Base-by-base conservation (phyloP, 92 coral and sea anemone genomes). In the Pocillopora grandis region DNA sequence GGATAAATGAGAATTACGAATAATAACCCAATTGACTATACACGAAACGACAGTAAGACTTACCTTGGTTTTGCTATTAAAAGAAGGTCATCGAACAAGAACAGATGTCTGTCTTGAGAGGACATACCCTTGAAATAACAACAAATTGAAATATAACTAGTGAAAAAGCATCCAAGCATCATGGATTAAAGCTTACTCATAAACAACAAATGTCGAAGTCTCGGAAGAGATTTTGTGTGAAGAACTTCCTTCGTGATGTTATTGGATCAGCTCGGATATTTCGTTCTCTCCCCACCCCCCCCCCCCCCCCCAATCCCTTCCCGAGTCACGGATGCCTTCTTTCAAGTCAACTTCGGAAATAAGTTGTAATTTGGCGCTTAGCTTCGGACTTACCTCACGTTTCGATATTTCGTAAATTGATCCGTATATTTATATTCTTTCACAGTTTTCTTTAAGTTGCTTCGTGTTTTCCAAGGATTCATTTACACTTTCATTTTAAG, bases 31-130 rank as follows among this genome's bases (percentile, higher is more conserved):
- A 18, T 13, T 21, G 58, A 31, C 27, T 31, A 33, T 9, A 58
- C n/a, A n/a, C 17, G 70, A 19, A 16, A 33, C 21, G 20, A 19
- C 17, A 21, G 75, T 31, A 12, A 63, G 33, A 79, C 98, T 87
- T 78, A 96, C 99, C 95, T 96, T 64, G 97, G 77, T 80, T 96
- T 96, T 20, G 99, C 99, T 2, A 96, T 86, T 4, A 94, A 85
- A 19, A 96, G 92, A 78, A 96, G 87, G 64, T 96, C 95, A 69
- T 96, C 95, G 48, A 96, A 89, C 12, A 96, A 80, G 68, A 94
- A 94, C 31, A 96, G 84, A 83, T 96, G 91, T 1, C 99, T 89
- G 18, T 96, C 99, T 48, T 92, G 96, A 37, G 98, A 89, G 19
- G 94, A 83, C 37, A 92, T 92, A 23, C 91, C 97, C 99, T 96